Conservation (phyloP, 2,888 invertebrate genomes). For the Anthrax anthrax region DNA sequence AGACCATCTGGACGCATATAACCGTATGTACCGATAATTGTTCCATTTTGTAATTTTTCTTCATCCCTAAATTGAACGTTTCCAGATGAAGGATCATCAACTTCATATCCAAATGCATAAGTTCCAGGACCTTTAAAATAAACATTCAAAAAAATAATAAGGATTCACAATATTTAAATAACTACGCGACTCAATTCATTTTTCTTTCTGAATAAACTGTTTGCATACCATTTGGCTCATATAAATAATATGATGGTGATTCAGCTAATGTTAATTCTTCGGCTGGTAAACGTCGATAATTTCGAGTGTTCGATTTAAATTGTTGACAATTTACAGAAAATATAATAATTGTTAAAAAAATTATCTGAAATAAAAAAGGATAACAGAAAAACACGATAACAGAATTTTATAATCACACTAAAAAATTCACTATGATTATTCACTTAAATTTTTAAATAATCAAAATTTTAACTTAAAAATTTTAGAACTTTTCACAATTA, state of each 20-base stretch:
- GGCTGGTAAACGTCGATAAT: neutral
- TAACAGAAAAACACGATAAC: too few relatives aligned
- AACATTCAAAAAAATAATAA: too few relatives aligned
- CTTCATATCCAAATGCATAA: constrained; percentile 59
- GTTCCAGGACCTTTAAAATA: constrained; percentile 40
- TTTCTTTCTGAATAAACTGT: too few relatives aligned
- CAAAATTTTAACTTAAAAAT: too few relatives aligned
- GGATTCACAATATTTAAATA: too few relatives aligned
- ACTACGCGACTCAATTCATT: too few relatives aligned
- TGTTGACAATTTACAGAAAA: neutral
- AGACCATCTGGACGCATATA: constrained; percentile 49
- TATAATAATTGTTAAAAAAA: neutral
- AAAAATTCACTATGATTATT: too few relatives aligned
- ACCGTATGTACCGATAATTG: constrained; percentile 58
- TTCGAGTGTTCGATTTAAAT: neutral
- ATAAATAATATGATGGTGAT: neutral
- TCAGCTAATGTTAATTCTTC: neutral
- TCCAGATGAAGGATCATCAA: constrained; percentile 45
- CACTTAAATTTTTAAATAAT: too few relatives aligned
- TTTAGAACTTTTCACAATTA: too few relatives aligned
- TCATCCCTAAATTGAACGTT: constrained; percentile 60
- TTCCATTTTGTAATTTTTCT: constrained; percentile 53
- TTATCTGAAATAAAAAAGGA: neutral
- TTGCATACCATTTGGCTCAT: neutral
- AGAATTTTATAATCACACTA: too few relatives aligned